Percentiles rank a stretch among this genome's conserved stretches.
phyloP scores from a whole-genome alignment of 2,113 vertebrate genomes.

The Saguinus midas region DNA sequence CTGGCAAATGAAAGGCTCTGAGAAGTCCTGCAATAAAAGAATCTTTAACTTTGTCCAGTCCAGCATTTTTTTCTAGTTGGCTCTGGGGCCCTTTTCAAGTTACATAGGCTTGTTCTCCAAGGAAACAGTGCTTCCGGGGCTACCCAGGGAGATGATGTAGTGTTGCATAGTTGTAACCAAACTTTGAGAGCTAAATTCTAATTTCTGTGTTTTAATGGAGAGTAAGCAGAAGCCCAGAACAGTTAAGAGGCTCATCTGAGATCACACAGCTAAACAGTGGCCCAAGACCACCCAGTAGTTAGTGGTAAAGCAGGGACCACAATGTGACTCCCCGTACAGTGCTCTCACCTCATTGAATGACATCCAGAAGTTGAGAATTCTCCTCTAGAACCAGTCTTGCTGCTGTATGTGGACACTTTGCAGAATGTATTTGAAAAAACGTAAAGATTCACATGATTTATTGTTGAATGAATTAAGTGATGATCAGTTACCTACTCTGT shows the following conservation, averaged over 20 bases:
- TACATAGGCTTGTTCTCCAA: not conserved
- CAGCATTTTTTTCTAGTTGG: not conserved
- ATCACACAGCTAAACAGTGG: not conserved
- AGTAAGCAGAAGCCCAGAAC: slow-evolving; percentile 38
- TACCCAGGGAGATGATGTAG: not conserved
- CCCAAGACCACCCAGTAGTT: not conserved
- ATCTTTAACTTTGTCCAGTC: not conserved
- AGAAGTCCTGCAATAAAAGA: slow-evolving; percentile 49
- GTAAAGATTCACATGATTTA: not conserved
- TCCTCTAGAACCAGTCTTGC: slow-evolving; percentile 2
- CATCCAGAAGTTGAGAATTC: not conserved
- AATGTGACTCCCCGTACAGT: not conserved
- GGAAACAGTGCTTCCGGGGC: not conserved
- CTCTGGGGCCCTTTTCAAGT: not conserved
- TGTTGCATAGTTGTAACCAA: not conserved
- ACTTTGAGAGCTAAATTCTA: not conserved
- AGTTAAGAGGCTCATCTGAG: not conserved
- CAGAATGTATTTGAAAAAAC: not conserved
- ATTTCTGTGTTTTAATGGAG: not conserved
- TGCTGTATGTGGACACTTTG: not conserved
- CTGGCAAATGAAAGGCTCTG: slow-evolving; percentile 41
- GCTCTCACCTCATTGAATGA: not conserved
- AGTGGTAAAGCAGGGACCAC: not conserved
- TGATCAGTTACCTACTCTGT: not conserved
- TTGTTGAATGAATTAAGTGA: not conserved